Conservation (phyloP, 2,888 invertebrate genomes). For the Trachelus iudaicus region DNA sequence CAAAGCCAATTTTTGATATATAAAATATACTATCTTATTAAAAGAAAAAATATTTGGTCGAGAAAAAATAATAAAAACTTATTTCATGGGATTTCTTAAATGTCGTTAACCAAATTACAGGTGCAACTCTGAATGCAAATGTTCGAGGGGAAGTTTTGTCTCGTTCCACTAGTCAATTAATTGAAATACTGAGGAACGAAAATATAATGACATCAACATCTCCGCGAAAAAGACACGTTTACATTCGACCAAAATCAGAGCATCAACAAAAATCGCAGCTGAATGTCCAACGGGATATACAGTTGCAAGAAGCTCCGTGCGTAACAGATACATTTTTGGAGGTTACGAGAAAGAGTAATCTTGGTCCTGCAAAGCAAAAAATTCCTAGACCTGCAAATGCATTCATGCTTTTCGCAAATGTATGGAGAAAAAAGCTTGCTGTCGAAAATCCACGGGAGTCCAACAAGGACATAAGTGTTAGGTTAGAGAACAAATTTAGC, state of each 20-base stretch:
- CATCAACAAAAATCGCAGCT: constrained; percentile 17
- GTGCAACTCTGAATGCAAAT: too few species aligned
- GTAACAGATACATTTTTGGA: not conserved
- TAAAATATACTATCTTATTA: too few species aligned
- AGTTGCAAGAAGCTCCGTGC: constrained; percentile 31
- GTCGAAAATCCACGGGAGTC: constrained; percentile 70
- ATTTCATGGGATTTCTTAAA: too few species aligned
- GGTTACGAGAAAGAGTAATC: too few species aligned
- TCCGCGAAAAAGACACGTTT: constrained; percentile 33
- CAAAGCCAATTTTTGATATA: too few species aligned
- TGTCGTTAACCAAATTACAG: too few species aligned
- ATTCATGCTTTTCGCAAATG: constrained; percentile 75
- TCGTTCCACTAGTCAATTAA: constrained; percentile 36
- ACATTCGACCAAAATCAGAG: constrained; percentile 37
- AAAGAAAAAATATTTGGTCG: too few species aligned
- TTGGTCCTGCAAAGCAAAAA: constrained; percentile 54
- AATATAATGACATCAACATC: constrained; percentile 18
- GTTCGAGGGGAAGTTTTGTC: constrained; percentile 1
- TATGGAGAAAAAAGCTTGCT: constrained; percentile 71
- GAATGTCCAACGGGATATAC: constrained; percentile 34
- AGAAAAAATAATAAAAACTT: too few species aligned
- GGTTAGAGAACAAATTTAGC: constrained; percentile 45
- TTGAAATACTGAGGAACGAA: constrained; percentile 46
- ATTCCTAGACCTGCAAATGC: constrained; percentile 74
- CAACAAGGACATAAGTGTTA: constrained; percentile 73